These are phyloP conservation scores for Sinocyclocheilus anophthalmus DNA, from an alignment of 2,113 vertebrate species.

Conservation along the genomic window DNA sequence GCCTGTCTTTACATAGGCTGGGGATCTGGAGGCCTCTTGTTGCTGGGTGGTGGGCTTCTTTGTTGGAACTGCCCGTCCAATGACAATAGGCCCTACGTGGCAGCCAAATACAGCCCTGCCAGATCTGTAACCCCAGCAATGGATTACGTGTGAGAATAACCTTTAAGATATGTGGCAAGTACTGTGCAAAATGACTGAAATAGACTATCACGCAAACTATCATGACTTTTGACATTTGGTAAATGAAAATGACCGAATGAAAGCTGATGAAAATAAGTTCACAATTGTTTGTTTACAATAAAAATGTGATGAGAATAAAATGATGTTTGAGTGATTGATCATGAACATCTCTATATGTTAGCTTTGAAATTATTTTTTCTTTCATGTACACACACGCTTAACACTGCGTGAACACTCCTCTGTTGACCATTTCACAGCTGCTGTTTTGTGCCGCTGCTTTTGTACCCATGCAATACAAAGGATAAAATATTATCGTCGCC, in stretches of 20 bases:
- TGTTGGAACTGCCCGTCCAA: constrained; percentile 77
- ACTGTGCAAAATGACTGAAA: not conserved
- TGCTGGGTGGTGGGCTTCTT: constrained; percentile 77
- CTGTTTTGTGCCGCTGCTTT: not conserved
- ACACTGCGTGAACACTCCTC: not conserved
- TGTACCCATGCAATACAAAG: not conserved
- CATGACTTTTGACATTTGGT: not conserved
- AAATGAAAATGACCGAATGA: not conserved
- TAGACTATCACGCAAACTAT: not conserved
- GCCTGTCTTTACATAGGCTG: constrained; percentile 76
- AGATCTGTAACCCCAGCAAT: constrained; percentile 62
- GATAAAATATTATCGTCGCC: constrained; percentile 1
- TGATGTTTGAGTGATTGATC: not conserved
- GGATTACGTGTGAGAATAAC: constrained; percentile 71
- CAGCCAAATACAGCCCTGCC: constrained; percentile 66
- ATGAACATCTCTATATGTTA: not conserved
- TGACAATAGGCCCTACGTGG: constrained; percentile 60
- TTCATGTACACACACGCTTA: not conserved
- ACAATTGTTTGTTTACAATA: constrained; percentile 1
- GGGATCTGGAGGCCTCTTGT: constrained; percentile 70
- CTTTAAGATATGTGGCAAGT: not conserved
- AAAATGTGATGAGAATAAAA: not conserved
- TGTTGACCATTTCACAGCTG: not conserved
- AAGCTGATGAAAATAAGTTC: not conserved
- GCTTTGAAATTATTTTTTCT: not conserved